Evolutionary conservation across 1,140 invertebrate genomes (phyloP), one percentile per base, ranked within the genome.

Genomic region (Cotesia chilonis): DNA sequence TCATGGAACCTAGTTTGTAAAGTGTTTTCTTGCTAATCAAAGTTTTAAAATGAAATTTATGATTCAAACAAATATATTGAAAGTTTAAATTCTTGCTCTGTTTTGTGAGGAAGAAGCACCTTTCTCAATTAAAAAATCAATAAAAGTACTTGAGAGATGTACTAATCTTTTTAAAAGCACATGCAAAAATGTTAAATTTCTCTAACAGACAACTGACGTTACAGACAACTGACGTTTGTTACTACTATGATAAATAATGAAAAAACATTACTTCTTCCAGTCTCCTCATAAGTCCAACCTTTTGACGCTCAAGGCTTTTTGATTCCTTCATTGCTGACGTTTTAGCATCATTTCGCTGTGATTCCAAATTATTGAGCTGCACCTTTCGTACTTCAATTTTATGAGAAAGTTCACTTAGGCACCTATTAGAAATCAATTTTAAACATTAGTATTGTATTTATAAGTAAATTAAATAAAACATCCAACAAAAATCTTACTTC

Each of bases 291-390:
- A 90, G 85, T 41, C 84, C 87, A 0, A 92, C 86, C 59, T 91
- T 90, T 73, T 91, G 88, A 35, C 88, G 86, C 79, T 93, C 90
- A 1, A 93, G 77, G 63, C 88, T 85, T 81, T 90, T 90, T 1
- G 90, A 90, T 76, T 93, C 91, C 80, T 90, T 89, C 47, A 89
- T 84, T 0, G 91, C 91, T 6, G 89, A 86, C 14, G 85, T 88
- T 51, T 90, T 87, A 51, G 90, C 89, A 72, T 90, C 89, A 28
- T 87, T 87, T 52, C 90, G 89, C 80, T 94, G 92, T 2, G 88
- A 88, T 77, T 93, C 90, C 36, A 95, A 84, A 57, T 92, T 90
- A 65, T 89, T 87, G 55, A 94, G 87, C 76, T 91, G 88, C 14
- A 85, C 85, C 77, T 90, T 90, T 74, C 92, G 88, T 1, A 88